Percentiles rank a stretch among this genome's conserved stretches.
These are phyloP conservation scores for Poecilia picta DNA, from an alignment of 2,797 vertebrate species.

Conservation along the genomic window DNA sequence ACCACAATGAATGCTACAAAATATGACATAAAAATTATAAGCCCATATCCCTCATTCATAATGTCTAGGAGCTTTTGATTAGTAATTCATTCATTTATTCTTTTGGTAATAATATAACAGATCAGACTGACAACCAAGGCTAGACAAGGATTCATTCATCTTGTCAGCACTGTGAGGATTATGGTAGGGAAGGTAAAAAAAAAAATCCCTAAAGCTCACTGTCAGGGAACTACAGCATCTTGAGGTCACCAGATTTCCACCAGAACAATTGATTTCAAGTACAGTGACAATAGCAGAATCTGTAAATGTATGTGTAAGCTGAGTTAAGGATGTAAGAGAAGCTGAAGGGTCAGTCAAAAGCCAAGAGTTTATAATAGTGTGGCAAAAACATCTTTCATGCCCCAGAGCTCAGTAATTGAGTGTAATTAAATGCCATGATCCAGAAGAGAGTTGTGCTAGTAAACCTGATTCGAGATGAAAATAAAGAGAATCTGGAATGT, in stretches of 20 bases:
- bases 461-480: constrained; percentile 41
- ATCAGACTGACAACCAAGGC: background rate
- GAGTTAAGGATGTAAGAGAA: constrained; percentile 1
- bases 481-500: constrained; percentile 53
- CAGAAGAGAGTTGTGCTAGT: constrained; percentile 29
- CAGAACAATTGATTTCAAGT: background rate
- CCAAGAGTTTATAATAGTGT: constrained; percentile 35
- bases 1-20: background rate
- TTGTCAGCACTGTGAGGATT: background rate
- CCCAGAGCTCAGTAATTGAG: constrained; percentile 46
- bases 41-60: background rate
- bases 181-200: background rate
- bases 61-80: background rate
- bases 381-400: constrained; percentile 29
- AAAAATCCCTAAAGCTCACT: background rate
- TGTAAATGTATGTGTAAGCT: background rate
- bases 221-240: background rate
- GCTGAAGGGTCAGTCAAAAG: constrained; percentile 17
- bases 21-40: background rate
- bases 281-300: background rate
- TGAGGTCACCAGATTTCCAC: background rate
- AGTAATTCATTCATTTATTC: background rate
- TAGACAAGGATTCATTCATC: background rate
- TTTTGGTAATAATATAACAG: background rate
- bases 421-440: constrained; percentile 45